Evolutionary conservation across 2,888 invertebrate species (phyloP).

Genomic region (Apodemia zela): DNA sequence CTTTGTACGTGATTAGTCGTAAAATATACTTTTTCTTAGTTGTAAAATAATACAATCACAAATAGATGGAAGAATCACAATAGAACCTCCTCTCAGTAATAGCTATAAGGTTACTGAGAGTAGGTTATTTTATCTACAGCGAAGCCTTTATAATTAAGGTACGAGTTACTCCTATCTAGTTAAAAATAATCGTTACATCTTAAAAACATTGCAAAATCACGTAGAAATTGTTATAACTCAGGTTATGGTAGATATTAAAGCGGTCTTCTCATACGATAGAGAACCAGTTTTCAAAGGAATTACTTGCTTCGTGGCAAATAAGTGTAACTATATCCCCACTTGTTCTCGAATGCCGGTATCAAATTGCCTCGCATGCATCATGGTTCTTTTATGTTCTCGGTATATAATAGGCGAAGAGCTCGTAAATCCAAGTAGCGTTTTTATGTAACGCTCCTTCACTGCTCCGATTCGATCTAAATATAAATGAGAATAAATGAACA

Average conservation of each 20-base stretch:
- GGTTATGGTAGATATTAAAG: slow-evolving; percentile 30
- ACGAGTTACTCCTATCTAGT: background rate
- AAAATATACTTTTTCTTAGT: no score
- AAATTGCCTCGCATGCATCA: slow-evolving; percentile 25
- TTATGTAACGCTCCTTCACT: background rate
- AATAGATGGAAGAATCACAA: no score
- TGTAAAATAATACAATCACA: no score
- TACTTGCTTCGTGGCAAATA: slow-evolving; percentile 48
- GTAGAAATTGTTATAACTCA: slow-evolving; percentile 15
- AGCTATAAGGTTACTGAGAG: background rate
- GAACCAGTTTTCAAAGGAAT: slow-evolving; percentile 60
- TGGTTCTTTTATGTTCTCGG: slow-evolving; percentile 15
- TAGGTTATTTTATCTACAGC: background rate
- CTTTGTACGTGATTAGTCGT: no score
- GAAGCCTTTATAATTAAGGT: background rate
- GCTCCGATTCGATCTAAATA: background rate
- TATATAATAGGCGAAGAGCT: slow-evolving; percentile 6
- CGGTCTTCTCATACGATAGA: slow-evolving; percentile 39
- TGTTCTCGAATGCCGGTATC: slow-evolving; percentile 30
- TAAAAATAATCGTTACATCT: slow-evolving; percentile 18
- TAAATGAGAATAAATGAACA: background rate
- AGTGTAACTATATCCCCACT: slow-evolving; percentile 43
- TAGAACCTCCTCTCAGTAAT: no score
- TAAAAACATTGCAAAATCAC: slow-evolving; percentile 13
- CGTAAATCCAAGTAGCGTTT: background rate